Evolutionary conservation across 2,113 vertebrate species (phyloP).

Genomic region (Hypomesus transpacificus): DNA sequence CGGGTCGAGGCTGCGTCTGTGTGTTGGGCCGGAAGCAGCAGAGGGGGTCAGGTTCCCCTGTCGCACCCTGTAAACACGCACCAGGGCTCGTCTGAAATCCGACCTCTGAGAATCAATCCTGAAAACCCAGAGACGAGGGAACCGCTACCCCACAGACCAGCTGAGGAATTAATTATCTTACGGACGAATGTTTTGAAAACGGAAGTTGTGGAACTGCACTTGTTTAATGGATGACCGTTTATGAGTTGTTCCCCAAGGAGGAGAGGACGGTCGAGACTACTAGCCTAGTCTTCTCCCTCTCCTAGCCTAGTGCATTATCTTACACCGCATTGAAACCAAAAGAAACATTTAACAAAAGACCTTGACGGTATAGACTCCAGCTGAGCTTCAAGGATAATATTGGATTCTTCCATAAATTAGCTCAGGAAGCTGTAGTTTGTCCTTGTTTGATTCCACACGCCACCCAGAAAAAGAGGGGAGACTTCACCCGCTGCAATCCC

Average conservation of each 20-base stretch:
- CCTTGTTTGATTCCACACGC: slow-evolving; percentile 6
- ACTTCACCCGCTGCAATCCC: not conserved
- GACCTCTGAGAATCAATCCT: slow-evolving; percentile 5
- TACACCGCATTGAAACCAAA: not conserved
- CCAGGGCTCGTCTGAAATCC: not conserved
- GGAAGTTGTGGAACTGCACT: not conserved
- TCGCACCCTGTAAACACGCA: slow-evolving; percentile 3
- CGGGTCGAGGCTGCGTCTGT: not conserved
- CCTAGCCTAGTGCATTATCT: too few species aligned
- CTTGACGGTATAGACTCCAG: not conserved
- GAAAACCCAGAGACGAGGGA: not conserved
- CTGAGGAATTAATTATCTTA: not conserved
- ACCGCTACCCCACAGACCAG: not conserved
- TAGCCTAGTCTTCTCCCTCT: not conserved
- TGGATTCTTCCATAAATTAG: not conserved
- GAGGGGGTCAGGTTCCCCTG: not conserved
- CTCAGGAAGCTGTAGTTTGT: not conserved
- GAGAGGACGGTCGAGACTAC: not conserved
- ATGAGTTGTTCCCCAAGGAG: not conserved
- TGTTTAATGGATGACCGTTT: not conserved
- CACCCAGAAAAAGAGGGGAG: slow-evolving; percentile 5
- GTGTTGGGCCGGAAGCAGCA: not conserved
- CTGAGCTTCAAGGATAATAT: not conserved
- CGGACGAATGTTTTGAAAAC: slow-evolving; percentile 5
- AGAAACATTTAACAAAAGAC: not conserved